Evolutionary conservation across 2,797 vertebrate genomes (phyloP).

Genomic region (Zenarchopterus dispar): DNA sequence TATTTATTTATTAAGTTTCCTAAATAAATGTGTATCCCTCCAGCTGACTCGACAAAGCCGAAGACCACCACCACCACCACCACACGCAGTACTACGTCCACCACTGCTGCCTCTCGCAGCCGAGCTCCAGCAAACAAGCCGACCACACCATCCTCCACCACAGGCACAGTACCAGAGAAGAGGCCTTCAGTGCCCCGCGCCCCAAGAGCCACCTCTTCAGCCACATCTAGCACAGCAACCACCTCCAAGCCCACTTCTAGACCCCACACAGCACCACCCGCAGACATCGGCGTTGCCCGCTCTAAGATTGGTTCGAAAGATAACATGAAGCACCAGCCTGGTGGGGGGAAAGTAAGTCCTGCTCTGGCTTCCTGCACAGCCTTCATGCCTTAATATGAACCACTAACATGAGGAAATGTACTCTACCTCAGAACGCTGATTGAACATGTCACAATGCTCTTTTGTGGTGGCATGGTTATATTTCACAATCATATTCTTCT

Average conservation of each 20-base stretch:
- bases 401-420: constrained; percentile 9
- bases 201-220: constrained; percentile 42
- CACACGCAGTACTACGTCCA: constrained; percentile 52
- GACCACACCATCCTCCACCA: constrained; percentile 57
- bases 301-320: constrained; percentile 96
- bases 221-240: constrained; percentile 33
- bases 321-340: constrained; percentile 97
- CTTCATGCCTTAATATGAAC: neutral
- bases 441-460: neutral
- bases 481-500: neutral
- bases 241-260: constrained; percentile 65
- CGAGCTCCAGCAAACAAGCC: constrained; percentile 65
- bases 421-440: no score
- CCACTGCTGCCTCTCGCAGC: constrained; percentile 47
- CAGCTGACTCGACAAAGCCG: constrained; percentile 81
- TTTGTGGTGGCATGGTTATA: neutral
- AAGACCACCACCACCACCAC: constrained; percentile 72
- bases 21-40: neutral
- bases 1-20: no score
- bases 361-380: neutral
- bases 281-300: constrained; percentile 86
- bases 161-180: constrained; percentile 72
- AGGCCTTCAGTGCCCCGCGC: constrained; percentile 75
- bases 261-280: constrained; percentile 65
- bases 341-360: constrained; percentile 92